Base-by-base conservation (phyloP, 2,888 invertebrate genomes). In the Chloromyia formosa region DNA sequence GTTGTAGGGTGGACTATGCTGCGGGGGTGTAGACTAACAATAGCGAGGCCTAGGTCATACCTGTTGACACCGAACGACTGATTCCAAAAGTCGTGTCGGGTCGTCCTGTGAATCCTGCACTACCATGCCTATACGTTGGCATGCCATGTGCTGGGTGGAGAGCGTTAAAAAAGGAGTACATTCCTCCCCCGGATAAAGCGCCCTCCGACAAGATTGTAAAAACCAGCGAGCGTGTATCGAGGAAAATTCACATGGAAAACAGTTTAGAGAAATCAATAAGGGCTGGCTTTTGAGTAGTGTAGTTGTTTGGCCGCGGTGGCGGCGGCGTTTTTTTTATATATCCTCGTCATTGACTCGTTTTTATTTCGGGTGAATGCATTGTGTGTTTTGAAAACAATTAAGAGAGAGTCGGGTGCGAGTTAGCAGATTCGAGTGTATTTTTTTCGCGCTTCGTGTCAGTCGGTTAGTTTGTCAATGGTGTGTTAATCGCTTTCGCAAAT, bases 231-330 rank as follows among this genome's bases (percentile, higher is more conserved):
- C 45, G 20, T 66, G 42, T 45, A 66, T 66, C 62, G 40, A n/a
- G 14, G 40, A 35, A 66, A 20, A 66, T 49, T 20, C 66, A 66
- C 49, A 66, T 45, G 49, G 35, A 66, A 49, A 66, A 66, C 66
- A 66, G 45, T 66, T 66, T 49, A 49, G 49, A 35, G 66, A 66
- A 66, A 49, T 66, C 49, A 66, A 66, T 49, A 66, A 49, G 7
- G 27, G 27, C 27, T 66, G 49, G 49, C 35, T 22, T 66, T 66
- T 66, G 49, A 7, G 27, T 35, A 35, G 27, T 4, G 7, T 2
- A 35, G 66, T 66, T 66, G 66, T 66, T 66, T 66, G 49, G 27
- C 27, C 7, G n/a, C n/a, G 27, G 16, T 16, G 22, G 20, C 27
- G 27, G 27, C 7, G n/a, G n/a, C n/a, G n/a, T 49, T 22, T 66